Base-by-base conservation (phyloP, 2,797 vertebrate genomes). In the Ceryle rudis region DNA sequence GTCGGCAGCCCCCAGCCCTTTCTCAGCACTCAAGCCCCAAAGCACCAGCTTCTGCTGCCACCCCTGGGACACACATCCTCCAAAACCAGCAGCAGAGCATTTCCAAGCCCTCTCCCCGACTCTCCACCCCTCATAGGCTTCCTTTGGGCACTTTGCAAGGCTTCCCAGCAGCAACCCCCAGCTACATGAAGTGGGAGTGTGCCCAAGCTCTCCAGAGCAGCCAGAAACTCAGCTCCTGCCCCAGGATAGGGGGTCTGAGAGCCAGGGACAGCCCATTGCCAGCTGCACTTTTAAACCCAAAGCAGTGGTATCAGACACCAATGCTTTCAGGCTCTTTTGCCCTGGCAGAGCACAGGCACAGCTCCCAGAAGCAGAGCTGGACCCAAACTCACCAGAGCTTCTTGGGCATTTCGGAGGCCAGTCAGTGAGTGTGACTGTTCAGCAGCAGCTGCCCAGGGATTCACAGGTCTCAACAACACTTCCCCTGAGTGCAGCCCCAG, bases 381-480 rank as follows among this genome's bases (percentile, higher is more conserved):
- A 16, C 21, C 78, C 60, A 16, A 35, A 92, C 97, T 97, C 95
- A n/a, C 54, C 54, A 55, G 19, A 55, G 31, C 31, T n/a, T 55
- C 54, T 31, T 55, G 69, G 77, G 96, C 89, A 71, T 95, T 46
- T 11, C 10, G 0, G 92, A 26, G 65, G 33, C 66, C 1, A 0
- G 62, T 88, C 29, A 6, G 80, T 4, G 0, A 70, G 49, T 1
- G 22, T 0, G 44, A 54, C 49, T 2, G 12, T 8, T 33, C 4
- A 29, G 66, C 52, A 51, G 69, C 82, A 42, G 65, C 78, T 6
- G 2, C 51, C 13, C 2, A 0, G 41, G 22, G 73, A 33, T 35
- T 39, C 65, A 46, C 2, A 2, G 37, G 44, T 49, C 62, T 44
- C 64, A 1, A 46, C 57, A 52, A 11, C 29, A 0, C 46, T 35